Base-by-base conservation (phyloP, 2,113 vertebrate species). In the Anhinga anhinga region DNA sequence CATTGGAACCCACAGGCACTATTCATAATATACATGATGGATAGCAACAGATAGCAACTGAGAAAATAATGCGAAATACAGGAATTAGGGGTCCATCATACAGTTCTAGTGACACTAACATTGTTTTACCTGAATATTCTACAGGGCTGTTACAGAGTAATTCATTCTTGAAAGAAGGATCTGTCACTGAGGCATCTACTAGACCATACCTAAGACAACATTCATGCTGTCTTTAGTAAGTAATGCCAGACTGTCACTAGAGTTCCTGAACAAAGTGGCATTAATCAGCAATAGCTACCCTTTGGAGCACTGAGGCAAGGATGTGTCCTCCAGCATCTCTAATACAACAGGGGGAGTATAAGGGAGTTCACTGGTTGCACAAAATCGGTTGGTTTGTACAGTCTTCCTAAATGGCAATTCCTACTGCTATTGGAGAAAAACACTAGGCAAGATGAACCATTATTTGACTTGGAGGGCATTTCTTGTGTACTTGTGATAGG, bases 361-460 rank as follows among this genome's bases (percentile, higher is more conserved):
- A 73, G 3, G 29, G 29, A 77, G 18, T 44, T 20, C 26, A 56
- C 18, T 45, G 22, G 3, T 36, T 53, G 9, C 21, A 70, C 6
- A 49, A 62, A 93, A 65, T 4, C 1, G 2, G 5, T 45, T 72
- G 14, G 22, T 80, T 69, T 63, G 5, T 25, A 47, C 0, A 0
- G 10, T 70, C 16, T 76, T 63, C 50, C 38, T 66, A 40, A 81
- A 86, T 22, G 15, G 25, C 34, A 58, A 10, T 22, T 73, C 16
- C 7, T 67, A 27, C 19, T 62, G 29, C 10, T 71, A 20, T 58
- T 82, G 21, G 5, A 62, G 27, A 42, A 29, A 47, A 91, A 62
- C 13, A 14, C 5, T 7, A 9, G 14, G 15, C 7, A 62, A 86
- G 58, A 70, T 7, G 14, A 81, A 49, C 9, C 6, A 15, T 40